Evolutionary conservation across 35 echinoderm and acorn worm genomes (phyloP).

Genomic region (Diadema setosum): DNA sequence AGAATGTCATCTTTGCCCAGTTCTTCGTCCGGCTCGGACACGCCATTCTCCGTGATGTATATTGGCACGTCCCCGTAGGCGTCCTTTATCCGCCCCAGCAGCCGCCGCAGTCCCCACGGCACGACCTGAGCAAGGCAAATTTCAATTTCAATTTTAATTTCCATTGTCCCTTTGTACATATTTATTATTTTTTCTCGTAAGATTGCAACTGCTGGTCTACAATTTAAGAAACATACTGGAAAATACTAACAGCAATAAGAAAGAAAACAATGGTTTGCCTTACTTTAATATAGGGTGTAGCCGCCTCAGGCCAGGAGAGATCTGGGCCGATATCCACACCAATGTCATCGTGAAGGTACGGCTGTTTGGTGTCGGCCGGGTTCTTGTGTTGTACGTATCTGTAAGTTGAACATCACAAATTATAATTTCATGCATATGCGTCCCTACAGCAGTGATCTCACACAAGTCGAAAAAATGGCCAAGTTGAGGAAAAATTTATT

Average conservation of each 20-base stretch:
- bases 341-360: not conserved
- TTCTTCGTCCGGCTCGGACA: slow-evolving; percentile 57
- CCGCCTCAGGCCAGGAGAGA: not conserved
- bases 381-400: slow-evolving; percentile 7
- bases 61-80: slow-evolving; percentile 74
- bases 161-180: no score
- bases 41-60: slow-evolving; percentile 95
- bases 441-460: no score
- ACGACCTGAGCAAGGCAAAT: not conserved
- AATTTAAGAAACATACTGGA: no score
- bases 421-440: no score
- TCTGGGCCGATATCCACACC: not conserved
- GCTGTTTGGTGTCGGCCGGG: not conserved
- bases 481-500: no score
- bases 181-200: no score
- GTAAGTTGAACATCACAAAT: no score
- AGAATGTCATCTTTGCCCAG: slow-evolving; percentile 54
- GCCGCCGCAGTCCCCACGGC: slow-evolving; percentile 82
- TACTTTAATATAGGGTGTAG: not conserved
- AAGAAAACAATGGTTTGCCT: not conserved
- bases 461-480: no score
- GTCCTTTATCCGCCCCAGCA: slow-evolving; percentile 71
- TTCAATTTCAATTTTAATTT: no score
- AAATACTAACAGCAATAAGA: not conserved
- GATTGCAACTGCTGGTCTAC: no score